phyloP scores from a whole-genome alignment of 2,888 invertebrate genomes.

The Tubulanus polymorphus region DNA sequence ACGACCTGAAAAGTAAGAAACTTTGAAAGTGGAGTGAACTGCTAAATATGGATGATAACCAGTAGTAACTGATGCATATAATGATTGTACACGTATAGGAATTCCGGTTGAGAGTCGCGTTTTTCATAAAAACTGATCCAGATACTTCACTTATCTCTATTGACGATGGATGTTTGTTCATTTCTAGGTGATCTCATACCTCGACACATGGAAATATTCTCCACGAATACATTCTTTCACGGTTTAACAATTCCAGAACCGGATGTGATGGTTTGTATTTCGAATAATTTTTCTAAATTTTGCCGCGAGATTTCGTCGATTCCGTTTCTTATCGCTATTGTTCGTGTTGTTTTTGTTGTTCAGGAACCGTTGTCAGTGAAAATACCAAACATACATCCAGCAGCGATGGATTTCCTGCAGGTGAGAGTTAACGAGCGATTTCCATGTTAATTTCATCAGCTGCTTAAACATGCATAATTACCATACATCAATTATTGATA shows the following conservation, averaged over 20 bases:
- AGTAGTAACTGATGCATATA: too few relatives aligned
- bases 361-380: constrained; percentile 78
- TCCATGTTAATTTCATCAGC: too few relatives aligned
- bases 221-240: constrained; percentile 89
- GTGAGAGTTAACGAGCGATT: too few relatives aligned
- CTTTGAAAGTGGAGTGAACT: background rate
- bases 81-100: too few relatives aligned
- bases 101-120: too few relatives aligned
- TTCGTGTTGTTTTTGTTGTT: constrained; percentile 9
- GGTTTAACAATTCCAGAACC: constrained; percentile 91
- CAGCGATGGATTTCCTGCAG: constrained; percentile 46
- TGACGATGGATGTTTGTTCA: constrained; percentile 1
- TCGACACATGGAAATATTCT: constrained; percentile 92
- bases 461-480: too few relatives aligned
- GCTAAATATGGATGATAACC: too few relatives aligned
- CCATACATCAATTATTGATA: background rate
- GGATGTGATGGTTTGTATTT: constrained; percentile 61
- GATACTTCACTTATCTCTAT: background rate
- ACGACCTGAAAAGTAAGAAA: background rate
- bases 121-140: too few relatives aligned
- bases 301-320: background rate
- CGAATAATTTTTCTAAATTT: too few relatives aligned
- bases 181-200: constrained; percentile 77
- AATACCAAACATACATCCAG: constrained; percentile 64
- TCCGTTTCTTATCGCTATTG: background rate